phyloP scores from a whole-genome alignment of 2,888 invertebrate species.

The Caenorhabditis imperialis region DNA sequence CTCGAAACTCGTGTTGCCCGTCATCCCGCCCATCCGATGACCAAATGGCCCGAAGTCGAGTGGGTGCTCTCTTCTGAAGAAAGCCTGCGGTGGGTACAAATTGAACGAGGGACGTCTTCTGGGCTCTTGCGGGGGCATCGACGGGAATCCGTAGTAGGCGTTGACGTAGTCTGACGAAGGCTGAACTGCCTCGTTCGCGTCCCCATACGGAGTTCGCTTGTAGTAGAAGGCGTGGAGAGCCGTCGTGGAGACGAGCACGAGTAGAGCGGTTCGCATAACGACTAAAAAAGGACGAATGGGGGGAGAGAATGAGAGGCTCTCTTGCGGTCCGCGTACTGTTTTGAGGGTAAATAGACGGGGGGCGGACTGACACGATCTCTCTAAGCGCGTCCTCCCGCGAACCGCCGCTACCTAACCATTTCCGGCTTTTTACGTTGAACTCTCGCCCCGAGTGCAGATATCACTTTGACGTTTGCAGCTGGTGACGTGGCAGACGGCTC shows the following conservation, averaged over 20 bases:
- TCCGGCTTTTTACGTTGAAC: constrained; percentile 48
- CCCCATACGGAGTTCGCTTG: constrained; percentile 41
- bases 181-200: constrained; percentile 28
- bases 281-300: neutral
- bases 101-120: constrained; percentile 34
- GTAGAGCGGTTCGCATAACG: constrained; percentile 14
- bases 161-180: constrained; percentile 30
- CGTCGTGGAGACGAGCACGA: constrained; percentile 6
- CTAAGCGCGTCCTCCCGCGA: constrained; percentile 5
- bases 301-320: too few relatives aligned
- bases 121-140: constrained; percentile 29
- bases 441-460: neutral
- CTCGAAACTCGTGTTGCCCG: neutral
- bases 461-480: too few relatives aligned
- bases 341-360: neutral
- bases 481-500: too few relatives aligned
- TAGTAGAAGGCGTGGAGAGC: constrained; percentile 33
- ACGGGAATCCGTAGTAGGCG: constrained; percentile 46
- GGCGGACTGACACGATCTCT: constrained; percentile 42
- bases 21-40: constrained; percentile 15
- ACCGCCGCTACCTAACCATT: constrained; percentile 26
- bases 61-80: constrained; percentile 40
- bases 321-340: too few relatives aligned
- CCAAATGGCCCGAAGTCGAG: constrained; percentile 49
- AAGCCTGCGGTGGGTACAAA: constrained; percentile 42